Conservation (phyloP, 2,797 vertebrate genomes). For the Xenentodon cancila region DNA sequence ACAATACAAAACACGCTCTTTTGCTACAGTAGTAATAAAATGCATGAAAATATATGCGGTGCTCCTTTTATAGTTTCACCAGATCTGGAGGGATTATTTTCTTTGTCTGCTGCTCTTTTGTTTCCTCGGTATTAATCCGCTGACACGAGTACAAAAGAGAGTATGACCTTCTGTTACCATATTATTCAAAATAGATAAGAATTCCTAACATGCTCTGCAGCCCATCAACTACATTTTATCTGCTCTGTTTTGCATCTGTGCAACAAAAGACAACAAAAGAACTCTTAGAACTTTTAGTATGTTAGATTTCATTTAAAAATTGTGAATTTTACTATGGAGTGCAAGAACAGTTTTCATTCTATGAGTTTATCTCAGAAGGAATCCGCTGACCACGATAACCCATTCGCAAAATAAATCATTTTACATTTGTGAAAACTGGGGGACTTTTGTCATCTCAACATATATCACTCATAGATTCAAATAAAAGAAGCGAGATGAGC, state of each 20-base stretch:
- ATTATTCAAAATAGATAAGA: slow-evolving; percentile 32
- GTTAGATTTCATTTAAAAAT: neutral
- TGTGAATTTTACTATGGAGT: neutral
- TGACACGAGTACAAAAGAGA: slow-evolving; percentile 24
- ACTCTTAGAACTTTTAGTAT: neutral
- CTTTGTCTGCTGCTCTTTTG: slow-evolving; percentile 41
- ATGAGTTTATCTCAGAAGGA: neutral
- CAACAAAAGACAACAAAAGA: neutral
- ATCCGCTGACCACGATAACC: neutral
- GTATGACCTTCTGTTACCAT: slow-evolving; percentile 35
- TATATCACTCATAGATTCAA: no score
- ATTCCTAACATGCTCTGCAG: neutral
- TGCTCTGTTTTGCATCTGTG: neutral
- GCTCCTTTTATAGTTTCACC: slow-evolving; percentile 22
- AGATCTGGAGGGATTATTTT: slow-evolving; percentile 31
- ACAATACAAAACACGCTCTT: slow-evolving; percentile 34
- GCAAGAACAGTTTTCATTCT: neutral
- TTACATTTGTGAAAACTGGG: neutral
- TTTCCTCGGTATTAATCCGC: slow-evolving; percentile 42
- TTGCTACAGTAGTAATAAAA: slow-evolving; percentile 19
- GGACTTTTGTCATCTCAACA: neutral
- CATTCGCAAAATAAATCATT: neutral
- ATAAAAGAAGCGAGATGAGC: no score
- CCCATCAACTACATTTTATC: slow-evolving; percentile 6
- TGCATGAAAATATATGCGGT: slow-evolving; percentile 1